phyloP scores from a whole-genome alignment of 2,797 vertebrate species.

The Momotus momota region DNA sequence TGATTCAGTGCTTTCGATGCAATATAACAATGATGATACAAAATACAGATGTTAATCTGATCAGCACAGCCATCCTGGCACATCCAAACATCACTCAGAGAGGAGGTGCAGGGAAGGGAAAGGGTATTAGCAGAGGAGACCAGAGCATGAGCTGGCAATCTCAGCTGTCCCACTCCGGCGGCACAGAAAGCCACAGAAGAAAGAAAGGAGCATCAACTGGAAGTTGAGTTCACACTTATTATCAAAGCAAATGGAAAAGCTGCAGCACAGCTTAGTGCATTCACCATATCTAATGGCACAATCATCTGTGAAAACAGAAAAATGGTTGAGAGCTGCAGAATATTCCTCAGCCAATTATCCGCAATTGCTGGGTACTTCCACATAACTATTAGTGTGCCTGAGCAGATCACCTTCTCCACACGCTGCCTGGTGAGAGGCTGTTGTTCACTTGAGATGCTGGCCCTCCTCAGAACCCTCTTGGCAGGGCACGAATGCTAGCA shows the following conservation, averaged over 20 bases:
- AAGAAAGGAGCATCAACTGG: not conserved
- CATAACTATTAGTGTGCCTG: not conserved
- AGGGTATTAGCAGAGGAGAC: fast-evolving
- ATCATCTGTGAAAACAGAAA: constrained; percentile 60
- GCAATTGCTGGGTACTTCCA: constrained; percentile 1
- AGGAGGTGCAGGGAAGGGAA: not conserved
- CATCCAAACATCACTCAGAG: not conserved
- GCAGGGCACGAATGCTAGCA: not conserved
- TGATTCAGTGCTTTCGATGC: not conserved
- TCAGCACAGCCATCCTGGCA: not conserved
- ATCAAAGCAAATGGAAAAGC: constrained; percentile 36
- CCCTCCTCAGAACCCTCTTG: not conserved
- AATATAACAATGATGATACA: not conserved
- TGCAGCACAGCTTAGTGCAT: constrained; percentile 34
- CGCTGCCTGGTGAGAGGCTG: not conserved
- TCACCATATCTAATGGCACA: constrained; percentile 55
- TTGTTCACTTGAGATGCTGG: not conserved
- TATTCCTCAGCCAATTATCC: constrained; percentile 52
- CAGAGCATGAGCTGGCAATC: fast-evolving
- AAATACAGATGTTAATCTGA: not conserved
- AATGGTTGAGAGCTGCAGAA: constrained; percentile 34
- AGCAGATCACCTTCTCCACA: not conserved
- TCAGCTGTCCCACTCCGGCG: not conserved
- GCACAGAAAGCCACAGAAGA: not conserved
- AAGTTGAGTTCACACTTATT: constrained; percentile 6